Base-by-base conservation (phyloP, 2,888 invertebrate species). In the Hyles lineata region DNA sequence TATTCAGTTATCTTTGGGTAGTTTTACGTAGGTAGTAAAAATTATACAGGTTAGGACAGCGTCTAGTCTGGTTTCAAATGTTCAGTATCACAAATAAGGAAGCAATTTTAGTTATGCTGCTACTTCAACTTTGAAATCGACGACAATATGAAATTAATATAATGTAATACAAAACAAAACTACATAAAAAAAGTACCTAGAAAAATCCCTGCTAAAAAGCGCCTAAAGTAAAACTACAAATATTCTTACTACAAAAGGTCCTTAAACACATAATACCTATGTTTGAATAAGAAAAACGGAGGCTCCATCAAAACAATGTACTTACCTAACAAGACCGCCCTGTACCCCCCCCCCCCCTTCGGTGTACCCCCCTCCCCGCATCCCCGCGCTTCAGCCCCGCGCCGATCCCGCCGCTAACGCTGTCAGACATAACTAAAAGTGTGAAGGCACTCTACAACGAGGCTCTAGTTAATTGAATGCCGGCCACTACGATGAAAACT, bases 341-440 rank as follows among this genome's bases (percentile, higher is more conserved):
- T 76, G 76, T 43, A 43, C 35, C 63, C 32, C 35, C 35, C 35
- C 43, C 32, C 35, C 9, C 43, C 11, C 43, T 35, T n/a, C n/a
- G n/a, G 35, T 9, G 23, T 19, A 7, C n/a, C 35, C 35, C 21
- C 50, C 21, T 4, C 23, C 50, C 43, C 15, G 2, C 43, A 11
- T 15, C 43, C 35, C 43, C 35, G 1, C 43, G 55, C 43, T 21
- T 43, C 43, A 2, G 9, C 67, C 67, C 67, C 15, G 8, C 55
- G 55, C 76, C 76, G 80, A 75, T 78, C 73, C 74, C 74, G 73
- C 74, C 75, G 74, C 74, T 74, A 78, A 79, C 83, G 80, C 78
- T 79, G 83, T 79, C 85, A 86, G 86, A 87, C 81, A 89, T 88
- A 89, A 89, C 86, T 88, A 89, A 89, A 83, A 85, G 83, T 85